A percentile compares a stretch with the other conserved stretches of the same genome.
phyloP scores from a whole-genome alignment of 2,888 invertebrate species.

The Spisula solida region DNA sequence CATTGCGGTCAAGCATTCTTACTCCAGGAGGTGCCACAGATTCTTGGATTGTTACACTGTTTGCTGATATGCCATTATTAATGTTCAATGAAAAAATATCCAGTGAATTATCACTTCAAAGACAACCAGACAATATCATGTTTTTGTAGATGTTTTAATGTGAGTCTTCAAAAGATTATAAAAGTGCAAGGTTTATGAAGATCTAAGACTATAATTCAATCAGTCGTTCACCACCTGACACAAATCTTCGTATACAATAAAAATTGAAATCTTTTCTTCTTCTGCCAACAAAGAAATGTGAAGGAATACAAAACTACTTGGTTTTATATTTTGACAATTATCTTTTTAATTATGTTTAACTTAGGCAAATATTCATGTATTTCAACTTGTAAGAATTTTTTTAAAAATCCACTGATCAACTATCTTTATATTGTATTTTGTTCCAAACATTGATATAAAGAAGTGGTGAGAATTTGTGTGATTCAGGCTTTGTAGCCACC shows the following conservation, averaged over 20 bases:
- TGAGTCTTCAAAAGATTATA: no score
- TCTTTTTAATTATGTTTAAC: constrained; percentile 27
- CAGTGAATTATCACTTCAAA: no score
- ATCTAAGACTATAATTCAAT: background rate
- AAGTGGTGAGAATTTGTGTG: no score
- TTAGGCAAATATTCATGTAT: background rate
- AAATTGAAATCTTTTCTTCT: background rate
- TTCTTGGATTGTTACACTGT: no score
- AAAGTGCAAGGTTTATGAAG: background rate
- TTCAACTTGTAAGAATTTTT: background rate
- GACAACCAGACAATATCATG: no score
- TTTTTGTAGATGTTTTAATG: no score
- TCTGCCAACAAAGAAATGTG: background rate
- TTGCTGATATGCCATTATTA: no score
- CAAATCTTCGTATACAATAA: background rate
- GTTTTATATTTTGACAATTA: constrained; percentile 23
- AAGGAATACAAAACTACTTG: constrained; percentile 16
- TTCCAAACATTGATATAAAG: no score
- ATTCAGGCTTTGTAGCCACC: no score
- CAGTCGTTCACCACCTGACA: background rate
- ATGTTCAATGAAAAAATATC: no score
- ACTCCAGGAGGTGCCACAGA: no score
- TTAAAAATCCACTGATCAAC: background rate
- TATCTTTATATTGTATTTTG: background rate
- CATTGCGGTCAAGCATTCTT: no score